Evolutionary conservation across 2,797 vertebrate species (phyloP).

Genomic region (Bufotes viridis): DNA sequence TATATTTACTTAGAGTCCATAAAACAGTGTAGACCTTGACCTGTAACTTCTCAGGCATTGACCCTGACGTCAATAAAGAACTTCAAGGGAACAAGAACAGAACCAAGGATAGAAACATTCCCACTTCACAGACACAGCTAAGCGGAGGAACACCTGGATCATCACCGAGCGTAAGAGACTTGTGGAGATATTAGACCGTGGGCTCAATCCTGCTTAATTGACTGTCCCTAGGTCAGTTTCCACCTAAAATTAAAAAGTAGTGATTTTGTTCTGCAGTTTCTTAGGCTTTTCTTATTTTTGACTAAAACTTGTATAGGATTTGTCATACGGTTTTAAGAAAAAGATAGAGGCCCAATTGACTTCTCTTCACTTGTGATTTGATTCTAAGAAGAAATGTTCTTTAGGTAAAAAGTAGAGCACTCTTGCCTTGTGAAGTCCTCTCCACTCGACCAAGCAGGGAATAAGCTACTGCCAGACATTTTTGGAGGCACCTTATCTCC

Average conservation of each 20-base stretch:
- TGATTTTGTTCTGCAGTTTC: neutral
- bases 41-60: slow-evolving; percentile 71
- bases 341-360: no score
- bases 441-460: neutral
- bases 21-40: slow-evolving; percentile 63
- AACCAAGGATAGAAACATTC: neutral
- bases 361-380: neutral
- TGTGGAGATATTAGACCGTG: neutral
- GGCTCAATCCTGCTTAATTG: neutral
- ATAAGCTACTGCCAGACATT: no score
- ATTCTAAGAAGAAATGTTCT: neutral
- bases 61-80: slow-evolving; percentile 64
- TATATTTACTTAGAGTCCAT: slow-evolving; percentile 69
- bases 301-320: neutral
- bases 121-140: slow-evolving; percentile 12
- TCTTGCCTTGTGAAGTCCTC: neutral
- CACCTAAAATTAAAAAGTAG: neutral
- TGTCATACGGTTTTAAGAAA: neutral
- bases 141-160: slow-evolving; percentile 29
- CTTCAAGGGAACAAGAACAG: slow-evolving; percentile 36
- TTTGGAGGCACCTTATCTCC: no score
- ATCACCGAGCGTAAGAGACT: slow-evolving; percentile 29
- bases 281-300: neutral
- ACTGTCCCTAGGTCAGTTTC: neutral
- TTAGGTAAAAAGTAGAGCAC: neutral